These are phyloP conservation scores for Drosophila nigricruria DNA, from an alignment of 2,888 invertebrate genomes.

Conservation along the genomic window DNA sequence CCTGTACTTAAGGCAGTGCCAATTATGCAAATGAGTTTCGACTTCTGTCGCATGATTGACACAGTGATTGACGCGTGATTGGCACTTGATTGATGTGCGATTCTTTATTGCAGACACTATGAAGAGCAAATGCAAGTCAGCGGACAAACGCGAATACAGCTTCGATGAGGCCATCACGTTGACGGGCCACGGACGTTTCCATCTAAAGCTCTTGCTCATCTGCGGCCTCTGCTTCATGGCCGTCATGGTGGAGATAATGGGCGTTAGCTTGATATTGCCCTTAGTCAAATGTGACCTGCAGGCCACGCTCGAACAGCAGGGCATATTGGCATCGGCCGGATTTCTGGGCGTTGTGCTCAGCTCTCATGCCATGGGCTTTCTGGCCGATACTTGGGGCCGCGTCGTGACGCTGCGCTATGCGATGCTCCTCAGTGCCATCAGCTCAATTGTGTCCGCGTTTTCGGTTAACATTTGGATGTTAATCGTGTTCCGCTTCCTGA, in stretches of 20 bases:
- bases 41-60: conserved; percentile 15
- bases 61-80: conserved; percentile 4
- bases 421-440: conserved; percentile 86
- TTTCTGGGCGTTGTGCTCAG: conserved; percentile 90
- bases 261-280: conserved; percentile 89
- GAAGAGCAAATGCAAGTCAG: conserved; percentile 27
- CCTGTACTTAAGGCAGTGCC: conserved; percentile 32
- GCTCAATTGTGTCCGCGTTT: conserved; percentile 87
- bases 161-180: conserved; percentile 83
- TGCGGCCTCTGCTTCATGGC: conserved; percentile 89
- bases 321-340: conserved; percentile 88
- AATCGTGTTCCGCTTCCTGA: conserved; percentile 88
- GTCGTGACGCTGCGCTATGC: conserved; percentile 87
- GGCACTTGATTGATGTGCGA: background rate
- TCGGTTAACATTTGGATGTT: conserved; percentile 88
- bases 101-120: conserved; percentile 15
- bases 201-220: conserved; percentile 87
- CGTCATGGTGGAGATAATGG: conserved; percentile 89
- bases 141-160: conserved; percentile 60
- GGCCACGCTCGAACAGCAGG: conserved; percentile 88
- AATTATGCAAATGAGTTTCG: conserved; percentile 58
- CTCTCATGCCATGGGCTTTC: conserved; percentile 92
- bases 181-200: conserved; percentile 88
- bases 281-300: conserved; percentile 89
- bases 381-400: conserved; percentile 91